A percentile compares a stretch with the other conserved stretches of the same genome.
These are phyloP conservation scores for Bombycilla garrulus DNA, from an alignment of 2,113 vertebrate genomes.

Conservation along the genomic window DNA sequence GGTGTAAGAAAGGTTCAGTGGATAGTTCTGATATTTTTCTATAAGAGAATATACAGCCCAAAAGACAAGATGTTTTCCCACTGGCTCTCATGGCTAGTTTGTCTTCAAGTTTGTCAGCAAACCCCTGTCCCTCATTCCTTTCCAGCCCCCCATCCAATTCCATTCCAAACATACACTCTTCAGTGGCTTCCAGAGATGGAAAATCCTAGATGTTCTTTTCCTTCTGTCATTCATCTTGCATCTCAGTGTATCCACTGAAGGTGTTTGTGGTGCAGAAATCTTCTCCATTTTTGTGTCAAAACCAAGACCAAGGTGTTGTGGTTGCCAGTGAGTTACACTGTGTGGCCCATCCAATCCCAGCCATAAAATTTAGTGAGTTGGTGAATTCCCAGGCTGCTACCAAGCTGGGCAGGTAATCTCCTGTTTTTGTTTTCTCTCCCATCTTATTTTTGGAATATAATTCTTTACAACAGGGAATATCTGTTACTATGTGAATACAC, in stretches of 20 bases:
- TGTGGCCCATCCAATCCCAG: neutral
- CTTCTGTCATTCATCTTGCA: neutral
- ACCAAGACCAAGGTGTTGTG: neutral
- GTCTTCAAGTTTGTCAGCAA: neutral
- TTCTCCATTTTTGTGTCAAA: neutral
- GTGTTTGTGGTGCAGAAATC: neutral
- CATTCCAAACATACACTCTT: neutral
- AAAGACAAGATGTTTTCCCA: neutral
- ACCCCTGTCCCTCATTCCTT: neutral
- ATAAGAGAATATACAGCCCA: neutral
- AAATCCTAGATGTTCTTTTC: neutral
- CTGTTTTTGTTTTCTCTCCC: neutral
- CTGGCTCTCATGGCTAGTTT: neutral
- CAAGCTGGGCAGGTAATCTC: neutral
- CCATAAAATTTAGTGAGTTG: too few relatives aligned
- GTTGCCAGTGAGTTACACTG: neutral
- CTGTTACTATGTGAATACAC: neutral
- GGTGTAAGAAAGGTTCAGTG: neutral
- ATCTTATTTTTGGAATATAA: neutral
- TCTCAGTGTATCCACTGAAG: neutral
- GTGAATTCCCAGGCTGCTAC: neutral
- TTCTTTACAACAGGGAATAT: neutral
- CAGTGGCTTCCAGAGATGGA: neutral
- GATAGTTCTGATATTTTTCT: neutral
- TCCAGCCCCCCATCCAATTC: neutral